Evolutionary conservation across 1,140 invertebrate genomes (phyloP).

Genomic region (Amphibalanus amphitrite): DNA sequence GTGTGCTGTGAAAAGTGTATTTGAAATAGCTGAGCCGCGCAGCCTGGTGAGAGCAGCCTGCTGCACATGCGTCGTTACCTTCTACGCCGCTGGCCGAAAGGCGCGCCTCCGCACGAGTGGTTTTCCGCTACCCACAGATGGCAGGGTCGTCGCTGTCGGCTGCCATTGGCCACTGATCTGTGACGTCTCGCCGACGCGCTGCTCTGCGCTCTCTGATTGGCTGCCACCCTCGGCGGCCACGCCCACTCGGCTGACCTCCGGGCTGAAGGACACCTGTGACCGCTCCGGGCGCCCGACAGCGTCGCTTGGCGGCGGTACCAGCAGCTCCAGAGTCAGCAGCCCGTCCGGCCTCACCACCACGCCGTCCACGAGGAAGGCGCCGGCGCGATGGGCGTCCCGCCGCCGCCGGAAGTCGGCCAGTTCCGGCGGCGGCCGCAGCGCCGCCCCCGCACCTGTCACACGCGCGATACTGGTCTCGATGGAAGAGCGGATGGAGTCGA

Average conservation of each 20-base stretch:
- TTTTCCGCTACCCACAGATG: not conserved
- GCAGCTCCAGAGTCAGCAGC: not conserved
- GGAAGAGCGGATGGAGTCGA: not conserved
- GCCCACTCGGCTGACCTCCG: not conserved
- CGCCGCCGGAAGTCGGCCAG: not conserved
- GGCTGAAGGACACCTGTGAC: not conserved
- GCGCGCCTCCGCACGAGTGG: too few relatives aligned
- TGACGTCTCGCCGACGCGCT: not conserved
- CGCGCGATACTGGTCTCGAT: not conserved
- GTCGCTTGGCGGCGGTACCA: not conserved
- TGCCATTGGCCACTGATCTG: not conserved
- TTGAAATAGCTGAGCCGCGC: too few relatives aligned
- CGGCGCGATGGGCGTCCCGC: not conserved
- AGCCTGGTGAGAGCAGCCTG: too few relatives aligned
- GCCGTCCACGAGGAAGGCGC: not conserved
- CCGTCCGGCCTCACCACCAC: not conserved
- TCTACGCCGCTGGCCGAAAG: not conserved
- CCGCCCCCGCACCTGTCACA: not conserved
- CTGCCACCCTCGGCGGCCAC: too few relatives aligned
- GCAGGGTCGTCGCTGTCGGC: not conserved
- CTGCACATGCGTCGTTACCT: not conserved
- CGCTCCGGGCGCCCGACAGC: too few relatives aligned
- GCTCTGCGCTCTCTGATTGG: too few relatives aligned
- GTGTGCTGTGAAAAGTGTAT: too few relatives aligned
- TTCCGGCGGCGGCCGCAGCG: not conserved